Percentiles rank a stretch among this genome's conserved stretches.
Conservation (phyloP, 2,113 vertebrate species). For the Phylloscopus trochilus region DNA sequence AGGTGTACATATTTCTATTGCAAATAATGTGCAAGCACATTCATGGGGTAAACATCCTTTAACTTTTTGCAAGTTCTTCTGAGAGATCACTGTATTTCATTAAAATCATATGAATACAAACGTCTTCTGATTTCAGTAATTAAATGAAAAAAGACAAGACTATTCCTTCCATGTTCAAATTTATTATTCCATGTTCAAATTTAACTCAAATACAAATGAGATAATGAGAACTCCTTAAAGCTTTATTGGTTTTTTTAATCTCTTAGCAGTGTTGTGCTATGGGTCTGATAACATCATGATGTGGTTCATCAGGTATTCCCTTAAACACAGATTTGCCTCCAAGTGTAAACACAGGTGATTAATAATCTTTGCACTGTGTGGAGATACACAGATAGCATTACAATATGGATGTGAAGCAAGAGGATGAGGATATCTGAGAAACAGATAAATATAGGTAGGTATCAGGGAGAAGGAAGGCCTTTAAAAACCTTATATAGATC, state of each 20-base stretch:
- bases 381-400: not conserved
- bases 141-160: not conserved
- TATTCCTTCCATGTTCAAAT: not conserved
- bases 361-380: not conserved
- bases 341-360: not conserved
- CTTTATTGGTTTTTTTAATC: not conserved
- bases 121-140: not conserved
- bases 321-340: not conserved
- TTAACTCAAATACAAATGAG: not conserved
- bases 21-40: not conserved
- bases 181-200: not conserved
- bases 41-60: not conserved
- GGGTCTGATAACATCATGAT: not conserved
- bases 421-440: not conserved
- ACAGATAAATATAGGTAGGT: not conserved
- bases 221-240: not conserved
- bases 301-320: not conserved
- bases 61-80: not conserved
- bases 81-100: not conserved
- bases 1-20: not conserved
- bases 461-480: not conserved
- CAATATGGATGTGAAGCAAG: not conserved
- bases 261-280: not conserved
- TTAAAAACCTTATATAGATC: not conserved
- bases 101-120: not conserved